A percentile compares a stretch with the other conserved stretches of the same genome.
phyloP scores from a whole-genome alignment of 2,113 vertebrate species.

The Helogale parvula region DNA sequence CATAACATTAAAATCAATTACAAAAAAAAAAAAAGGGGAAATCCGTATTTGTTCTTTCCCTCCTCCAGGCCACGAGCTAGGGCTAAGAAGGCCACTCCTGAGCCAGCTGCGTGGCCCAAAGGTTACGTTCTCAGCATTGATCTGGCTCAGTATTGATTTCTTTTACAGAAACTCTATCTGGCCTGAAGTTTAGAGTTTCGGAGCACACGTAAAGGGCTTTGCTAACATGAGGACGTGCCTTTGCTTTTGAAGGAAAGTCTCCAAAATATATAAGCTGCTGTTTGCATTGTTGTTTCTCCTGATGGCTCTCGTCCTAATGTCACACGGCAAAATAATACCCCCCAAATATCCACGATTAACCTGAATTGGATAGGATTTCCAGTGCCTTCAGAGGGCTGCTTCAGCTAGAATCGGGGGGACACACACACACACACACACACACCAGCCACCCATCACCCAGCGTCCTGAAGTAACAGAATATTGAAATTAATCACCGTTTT shows the following conservation, averaged over 20 bases:
- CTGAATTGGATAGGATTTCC: slow-evolving; percentile 45
- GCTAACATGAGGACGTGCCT: slow-evolving; percentile 49
- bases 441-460: neutral
- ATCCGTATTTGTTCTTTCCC: neutral
- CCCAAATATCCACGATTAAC: slow-evolving; percentile 66
- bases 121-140: slow-evolving; percentile 44
- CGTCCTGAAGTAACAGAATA: neutral
- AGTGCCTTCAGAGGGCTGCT: neutral
- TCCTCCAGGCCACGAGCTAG: neutral
- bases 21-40: neutral
- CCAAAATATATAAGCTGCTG: slow-evolving; percentile 57
- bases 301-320: slow-evolving; percentile 55
- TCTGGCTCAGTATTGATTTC: slow-evolving; percentile 17
- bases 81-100: slow-evolving; percentile 36
- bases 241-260: slow-evolving; percentile 63
- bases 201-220: slow-evolving; percentile 3
- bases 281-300: slow-evolving; percentile 51
- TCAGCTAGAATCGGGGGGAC: neutral
- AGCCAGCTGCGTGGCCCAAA: slow-evolving; percentile 55
- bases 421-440: neutral
- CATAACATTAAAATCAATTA: neutral
- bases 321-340: slow-evolving; percentile 65
- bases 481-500: neutral
- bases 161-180: slow-evolving; percentile 43
- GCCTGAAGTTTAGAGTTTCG: slow-evolving; percentile 34